These are phyloP conservation scores for Caerostris extrusa DNA, from an alignment of 1,140 invertebrate genomes.

Conservation along the genomic window DNA sequence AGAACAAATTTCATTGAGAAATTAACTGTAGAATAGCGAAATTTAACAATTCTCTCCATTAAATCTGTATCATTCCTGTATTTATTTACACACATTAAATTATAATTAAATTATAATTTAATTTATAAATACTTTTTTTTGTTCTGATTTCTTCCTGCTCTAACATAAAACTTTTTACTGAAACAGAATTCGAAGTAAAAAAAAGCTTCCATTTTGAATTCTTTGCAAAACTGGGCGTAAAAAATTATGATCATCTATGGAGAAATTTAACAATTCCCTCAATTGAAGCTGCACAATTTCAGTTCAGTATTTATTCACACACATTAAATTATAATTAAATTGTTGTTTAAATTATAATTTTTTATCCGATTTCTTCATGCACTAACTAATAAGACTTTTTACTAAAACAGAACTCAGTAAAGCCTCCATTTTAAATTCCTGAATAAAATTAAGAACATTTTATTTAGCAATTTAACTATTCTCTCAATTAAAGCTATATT, in stretches of 20 bases:
- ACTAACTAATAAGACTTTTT: too few species aligned
- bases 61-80: background rate
- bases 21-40: too few species aligned
- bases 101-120: too few species aligned
- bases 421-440: background rate
- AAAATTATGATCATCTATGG: background rate
- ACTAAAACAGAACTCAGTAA: too few species aligned
- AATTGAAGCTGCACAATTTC: background rate
- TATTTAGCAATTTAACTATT: background rate
- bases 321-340: too few species aligned
- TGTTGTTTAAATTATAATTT: too few species aligned
- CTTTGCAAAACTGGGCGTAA: background rate
- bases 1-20: too few species aligned
- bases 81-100: too few species aligned
- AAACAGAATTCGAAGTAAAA: background rate
- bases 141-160: too few species aligned
- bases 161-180: background rate
- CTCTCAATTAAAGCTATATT: background rate
- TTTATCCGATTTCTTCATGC: too few species aligned
- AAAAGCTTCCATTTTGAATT: background rate
- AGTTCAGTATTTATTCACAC: too few species aligned
- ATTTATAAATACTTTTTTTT: too few species aligned
- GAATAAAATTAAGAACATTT: background rate
- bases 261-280: background rate
- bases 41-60: background rate